These are phyloP conservation scores for Gadopsis bispinosus DNA, from an alignment of 2,797 vertebrate species.

Conservation along the genomic window DNA sequence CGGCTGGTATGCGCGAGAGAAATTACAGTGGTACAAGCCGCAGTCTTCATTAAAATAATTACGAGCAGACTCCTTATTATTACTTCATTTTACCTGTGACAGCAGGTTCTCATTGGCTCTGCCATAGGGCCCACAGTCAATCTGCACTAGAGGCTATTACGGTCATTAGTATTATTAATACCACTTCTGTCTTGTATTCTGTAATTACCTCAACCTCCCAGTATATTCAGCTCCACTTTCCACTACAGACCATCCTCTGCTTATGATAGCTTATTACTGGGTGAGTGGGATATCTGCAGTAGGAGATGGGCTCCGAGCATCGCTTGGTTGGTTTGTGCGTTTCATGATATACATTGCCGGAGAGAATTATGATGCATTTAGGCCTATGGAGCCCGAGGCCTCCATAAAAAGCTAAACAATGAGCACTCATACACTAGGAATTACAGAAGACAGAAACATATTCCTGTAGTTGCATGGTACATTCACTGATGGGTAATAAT, in stretches of 20 bases:
- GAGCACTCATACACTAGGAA: background rate
- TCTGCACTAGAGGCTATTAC: conserved; percentile 69
- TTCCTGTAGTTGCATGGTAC: background rate
- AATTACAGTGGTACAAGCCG: conserved; percentile 41
- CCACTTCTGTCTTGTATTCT: conserved; percentile 68
- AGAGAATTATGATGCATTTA: conserved; percentile 24
- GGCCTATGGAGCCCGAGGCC: background rate
- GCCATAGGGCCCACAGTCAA: conserved; percentile 63
- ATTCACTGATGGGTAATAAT: background rate
- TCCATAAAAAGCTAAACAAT: background rate
- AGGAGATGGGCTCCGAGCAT: conserved; percentile 5
- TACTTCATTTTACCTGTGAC: conserved; percentile 64
- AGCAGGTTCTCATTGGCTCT: conserved; percentile 53
- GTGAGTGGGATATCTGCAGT: conserved; percentile 27
- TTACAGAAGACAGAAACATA: background rate
- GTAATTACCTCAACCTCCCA: conserved; percentile 68
- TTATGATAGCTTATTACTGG: conserved; percentile 47
- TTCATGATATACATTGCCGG: background rate
- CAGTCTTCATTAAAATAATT: conserved; percentile 67
- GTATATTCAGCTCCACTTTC: conserved; percentile 50
- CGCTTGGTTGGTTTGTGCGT: conserved; percentile 20
- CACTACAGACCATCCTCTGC: conserved; percentile 24
- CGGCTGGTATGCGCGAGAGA: conserved; percentile 27
- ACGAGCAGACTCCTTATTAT: conserved; percentile 60
- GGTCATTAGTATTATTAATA: conserved; percentile 74